These are phyloP conservation scores for Philopotamus ludificatus DNA, from an alignment of 1,140 invertebrate species.

Conservation along the genomic window DNA sequence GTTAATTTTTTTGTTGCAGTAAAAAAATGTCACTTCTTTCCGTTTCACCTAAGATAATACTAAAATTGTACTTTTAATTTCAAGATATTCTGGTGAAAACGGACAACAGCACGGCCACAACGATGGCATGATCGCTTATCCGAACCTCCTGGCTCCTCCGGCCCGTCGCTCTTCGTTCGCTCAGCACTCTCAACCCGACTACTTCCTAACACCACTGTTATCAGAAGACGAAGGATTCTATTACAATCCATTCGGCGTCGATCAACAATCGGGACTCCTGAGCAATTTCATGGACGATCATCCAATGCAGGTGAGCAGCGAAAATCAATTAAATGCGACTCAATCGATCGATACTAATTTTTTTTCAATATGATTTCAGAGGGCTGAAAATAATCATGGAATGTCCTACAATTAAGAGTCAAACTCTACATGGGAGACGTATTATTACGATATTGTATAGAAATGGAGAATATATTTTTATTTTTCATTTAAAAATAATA, in stretches of 20 bases:
- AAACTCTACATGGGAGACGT: no score
- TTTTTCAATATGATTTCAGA: conserved; percentile 30
- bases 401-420: conserved; percentile 31
- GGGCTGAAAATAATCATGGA: conserved; percentile 21
- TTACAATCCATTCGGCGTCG: conserved; percentile 30
- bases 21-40: no score
- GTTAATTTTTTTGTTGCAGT: no score
- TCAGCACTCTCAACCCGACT: conserved; percentile 7
- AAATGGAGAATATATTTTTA: no score
- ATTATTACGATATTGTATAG: no score
- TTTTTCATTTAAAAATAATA: no score
- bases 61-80: conserved; percentile 38
- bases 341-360: background rate
- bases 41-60: conserved; percentile 20
- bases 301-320: conserved; percentile 23
- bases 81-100: conserved; percentile 40
- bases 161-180: conserved; percentile 31
- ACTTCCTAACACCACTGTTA: conserved; percentile 4
- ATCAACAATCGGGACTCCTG: conserved; percentile 10
- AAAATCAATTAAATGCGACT: conserved; percentile 1
- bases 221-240: conserved; percentile 7
- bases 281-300: conserved; percentile 29
- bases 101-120: conserved; percentile 31
- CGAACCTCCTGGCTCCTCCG: conserved; percentile 48
- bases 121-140: conserved; percentile 47